Evolutionary conservation across 1,140 invertebrate genomes (phyloP).

Genomic region (Drosophila persimilis): DNA sequence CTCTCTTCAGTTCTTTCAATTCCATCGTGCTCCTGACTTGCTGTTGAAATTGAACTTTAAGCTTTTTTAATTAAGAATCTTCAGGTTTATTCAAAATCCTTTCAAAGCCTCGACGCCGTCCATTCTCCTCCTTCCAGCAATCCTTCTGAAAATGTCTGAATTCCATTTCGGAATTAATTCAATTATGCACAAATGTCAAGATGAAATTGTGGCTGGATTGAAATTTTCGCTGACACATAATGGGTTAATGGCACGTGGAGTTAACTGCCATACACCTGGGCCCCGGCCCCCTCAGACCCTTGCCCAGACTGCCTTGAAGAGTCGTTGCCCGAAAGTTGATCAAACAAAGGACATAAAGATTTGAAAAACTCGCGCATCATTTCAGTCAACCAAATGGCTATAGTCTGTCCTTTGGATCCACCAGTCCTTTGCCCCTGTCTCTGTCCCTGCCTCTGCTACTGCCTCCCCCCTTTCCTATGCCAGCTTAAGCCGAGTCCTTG

Average conservation of each 20-base stretch:
- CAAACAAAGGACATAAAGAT: conserved; percentile 68
- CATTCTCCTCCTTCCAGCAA: neutral
- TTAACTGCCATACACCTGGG: conserved; percentile 12
- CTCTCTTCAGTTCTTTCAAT: too few species aligned
- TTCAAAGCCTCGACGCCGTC: conserved; percentile 9
- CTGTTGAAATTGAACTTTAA: neutral
- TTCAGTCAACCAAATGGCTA: conserved; percentile 44
- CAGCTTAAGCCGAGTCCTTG: conserved; percentile 26
- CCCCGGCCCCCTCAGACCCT: neutral
- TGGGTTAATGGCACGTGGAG: conserved; percentile 42
- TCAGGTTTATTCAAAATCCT: conserved; percentile 28
- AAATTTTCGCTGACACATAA: conserved; percentile 66
- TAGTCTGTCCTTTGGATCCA: neutral
- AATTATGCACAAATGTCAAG: conserved; percentile 62
- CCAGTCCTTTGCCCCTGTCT: neutral
- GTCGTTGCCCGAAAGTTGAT: conserved; percentile 48
- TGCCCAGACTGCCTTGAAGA: neutral
- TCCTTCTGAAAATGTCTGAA: conserved; percentile 17
- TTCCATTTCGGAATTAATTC: conserved; percentile 65
- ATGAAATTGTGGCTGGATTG: conserved; percentile 60
- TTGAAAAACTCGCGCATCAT: conserved; percentile 60
- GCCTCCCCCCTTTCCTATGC: neutral
- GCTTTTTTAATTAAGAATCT: conserved; percentile 18
- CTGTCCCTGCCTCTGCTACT: neutral
- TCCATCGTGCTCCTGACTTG: too few species aligned